Evolutionary conservation across 2,797 vertebrate species (phyloP).

Genomic region (Scyliorhinus canicula): DNA sequence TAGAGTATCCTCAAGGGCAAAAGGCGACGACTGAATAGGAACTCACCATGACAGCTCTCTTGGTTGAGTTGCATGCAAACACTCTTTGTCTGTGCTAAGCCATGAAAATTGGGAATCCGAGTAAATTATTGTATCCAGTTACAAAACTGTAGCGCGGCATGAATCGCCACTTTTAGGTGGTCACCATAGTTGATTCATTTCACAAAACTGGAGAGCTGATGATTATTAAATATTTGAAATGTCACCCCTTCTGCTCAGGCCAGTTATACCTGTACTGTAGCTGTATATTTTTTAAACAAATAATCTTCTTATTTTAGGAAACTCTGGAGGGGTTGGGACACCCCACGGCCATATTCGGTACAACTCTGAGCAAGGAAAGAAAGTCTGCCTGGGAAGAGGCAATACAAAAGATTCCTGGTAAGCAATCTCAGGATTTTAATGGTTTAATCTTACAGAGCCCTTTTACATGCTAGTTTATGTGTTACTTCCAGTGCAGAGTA

Average conservation of each 20-base stretch:
- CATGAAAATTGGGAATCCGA: neutral
- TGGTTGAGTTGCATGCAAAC: neutral
- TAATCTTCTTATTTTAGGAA: conserved; percentile 48
- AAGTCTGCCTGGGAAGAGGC: conserved; percentile 50
- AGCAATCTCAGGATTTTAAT: neutral
- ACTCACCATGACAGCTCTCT: neutral
- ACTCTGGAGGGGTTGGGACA: conserved; percentile 44
- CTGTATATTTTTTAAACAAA: neutral
- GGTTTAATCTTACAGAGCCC: neutral
- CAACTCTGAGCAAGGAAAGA: conserved; percentile 49
- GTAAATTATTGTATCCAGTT: neutral
- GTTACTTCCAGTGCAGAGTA: neutral
- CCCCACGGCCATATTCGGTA: conserved; percentile 47
- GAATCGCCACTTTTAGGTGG: neutral
- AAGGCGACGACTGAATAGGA: neutral
- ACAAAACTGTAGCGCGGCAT: neutral
- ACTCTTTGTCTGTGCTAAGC: neutral
- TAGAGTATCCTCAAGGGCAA: neutral
- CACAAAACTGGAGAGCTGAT: neutral
- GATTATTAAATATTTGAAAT: neutral
- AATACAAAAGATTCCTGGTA: conserved; percentile 59
- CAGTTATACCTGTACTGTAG: neutral
- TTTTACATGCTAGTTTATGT: neutral
- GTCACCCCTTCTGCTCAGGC: neutral
- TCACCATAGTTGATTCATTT: neutral